phyloP scores from a whole-genome alignment of 2,113 vertebrate species.

The Mastomys natalensis region DNA sequence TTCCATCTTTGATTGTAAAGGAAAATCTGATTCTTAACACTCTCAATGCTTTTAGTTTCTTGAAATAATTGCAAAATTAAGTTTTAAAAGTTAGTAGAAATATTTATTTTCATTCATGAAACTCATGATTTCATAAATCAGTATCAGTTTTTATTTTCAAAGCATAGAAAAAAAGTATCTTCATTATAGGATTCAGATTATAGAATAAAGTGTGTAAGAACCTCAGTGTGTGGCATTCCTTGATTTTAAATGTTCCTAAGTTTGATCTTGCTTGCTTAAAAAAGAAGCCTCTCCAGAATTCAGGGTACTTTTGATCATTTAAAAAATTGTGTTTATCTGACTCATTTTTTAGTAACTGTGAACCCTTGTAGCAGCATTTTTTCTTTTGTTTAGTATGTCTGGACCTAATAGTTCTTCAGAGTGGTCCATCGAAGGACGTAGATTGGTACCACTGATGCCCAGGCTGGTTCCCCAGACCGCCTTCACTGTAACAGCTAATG shows the following conservation, averaged over 20 bases:
- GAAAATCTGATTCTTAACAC: constrained; percentile 58
- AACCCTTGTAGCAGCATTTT: constrained; percentile 67
- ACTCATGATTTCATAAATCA: constrained; percentile 46
- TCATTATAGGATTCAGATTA: constrained; percentile 57
- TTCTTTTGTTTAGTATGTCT: constrained; percentile 93
- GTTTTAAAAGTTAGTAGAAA: constrained; percentile 64
- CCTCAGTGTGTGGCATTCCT: constrained; percentile 47
- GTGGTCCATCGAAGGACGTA: constrained; percentile 98
- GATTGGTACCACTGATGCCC: constrained; percentile 97
- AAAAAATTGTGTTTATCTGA: constrained; percentile 41
- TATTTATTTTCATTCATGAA: constrained; percentile 46
- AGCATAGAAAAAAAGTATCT: constrained; percentile 4
- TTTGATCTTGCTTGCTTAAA: constrained; percentile 76
- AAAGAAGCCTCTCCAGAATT: constrained; percentile 66
- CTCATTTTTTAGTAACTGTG: constrained; percentile 5
- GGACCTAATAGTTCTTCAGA: constrained; percentile 98
- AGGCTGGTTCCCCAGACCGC: constrained; percentile 97
- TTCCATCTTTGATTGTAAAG: constrained; percentile 60
- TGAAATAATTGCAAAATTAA: constrained; percentile 64
- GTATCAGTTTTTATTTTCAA: constrained; percentile 59
- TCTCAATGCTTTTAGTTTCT: constrained; percentile 53
- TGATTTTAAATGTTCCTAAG: constrained; percentile 71
- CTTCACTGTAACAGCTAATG: constrained; percentile 96
- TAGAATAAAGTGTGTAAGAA: constrained; percentile 65
- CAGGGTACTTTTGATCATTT: neutral